Evolutionary conservation across 2,797 vertebrate species (phyloP), one percentile per base, ranked within the genome.

Genomic region (Neosilurus hyrtlii): DNA sequence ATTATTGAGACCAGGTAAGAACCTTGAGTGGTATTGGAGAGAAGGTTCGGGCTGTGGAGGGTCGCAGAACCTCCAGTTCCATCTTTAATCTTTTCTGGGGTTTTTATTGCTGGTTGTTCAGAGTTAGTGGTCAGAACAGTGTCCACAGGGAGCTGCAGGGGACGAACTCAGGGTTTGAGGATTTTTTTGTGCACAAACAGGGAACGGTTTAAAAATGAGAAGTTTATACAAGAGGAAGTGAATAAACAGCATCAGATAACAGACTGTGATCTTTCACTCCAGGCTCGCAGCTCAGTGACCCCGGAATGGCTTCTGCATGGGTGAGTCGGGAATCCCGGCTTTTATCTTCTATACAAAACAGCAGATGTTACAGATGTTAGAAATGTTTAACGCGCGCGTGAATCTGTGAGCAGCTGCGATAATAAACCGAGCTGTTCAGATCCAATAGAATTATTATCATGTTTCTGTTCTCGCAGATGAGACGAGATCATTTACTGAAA

Each of bases 241-340:
- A 61, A 35, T 3, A 43, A 43, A 6, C 37, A 3, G 0, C 0
- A 30, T 35, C 9, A 8, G 18, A 37, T 14, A 72, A 51, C 49
- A 61, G 12, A 12, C 14, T 51, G 35, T 63, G 0, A 57, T 67
- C 51, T 68, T 1, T 26, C n/a, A 71, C n/a, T 61, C 20, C 79
- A 81, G 79, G 30, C 9, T 43, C 6, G 26, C 79, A 81, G 11
- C 22, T 9, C 35, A 61, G 2, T 4, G n/a, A 68, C 78, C 26
- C 26, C 67, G 67, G 56, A 81, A 81, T 81, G 79, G 30, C 67
- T 62, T 62, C 67, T 22, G 9, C 2, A 9, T 81, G 67, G 79
- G 79, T 81, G 56, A 72, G 67, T 72, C n/a, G 20, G 6, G 11
- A 30, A 30, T 43, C 6, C 6, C 37, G 2, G 37, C 37, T 43